Conservation (phyloP, 1,140 invertebrate species). For the Chelonus insularis region DNA sequence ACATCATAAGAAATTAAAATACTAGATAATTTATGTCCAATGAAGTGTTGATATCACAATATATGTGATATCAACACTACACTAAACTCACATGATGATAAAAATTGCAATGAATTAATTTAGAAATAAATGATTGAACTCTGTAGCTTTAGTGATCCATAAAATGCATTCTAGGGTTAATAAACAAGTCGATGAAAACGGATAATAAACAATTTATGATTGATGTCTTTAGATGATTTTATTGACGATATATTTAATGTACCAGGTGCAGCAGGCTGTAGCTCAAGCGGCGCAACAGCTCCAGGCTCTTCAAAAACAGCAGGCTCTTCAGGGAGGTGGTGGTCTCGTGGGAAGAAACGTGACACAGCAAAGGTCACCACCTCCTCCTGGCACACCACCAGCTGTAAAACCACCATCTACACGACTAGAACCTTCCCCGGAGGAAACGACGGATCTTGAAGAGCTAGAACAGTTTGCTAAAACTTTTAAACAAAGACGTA, state of each 20-base stretch:
- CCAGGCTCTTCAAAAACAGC: conserved; percentile 78
- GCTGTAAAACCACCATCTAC: conserved; percentile 61
- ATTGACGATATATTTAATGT: conserved; percentile 24
- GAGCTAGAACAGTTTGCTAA: conserved; percentile 96
- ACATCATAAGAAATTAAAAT: too few relatives aligned
- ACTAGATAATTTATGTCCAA: too few relatives aligned
- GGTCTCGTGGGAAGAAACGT: conserved; percentile 47
- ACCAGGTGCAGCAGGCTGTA: conserved; percentile 73
- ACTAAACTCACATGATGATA: too few relatives aligned
- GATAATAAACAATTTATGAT: not conserved
- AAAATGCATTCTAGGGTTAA: not conserved
- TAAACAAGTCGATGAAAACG: not conserved
- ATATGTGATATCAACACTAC: too few relatives aligned
- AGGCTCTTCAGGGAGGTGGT: conserved; percentile 58
- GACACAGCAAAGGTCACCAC: conserved; percentile 56
- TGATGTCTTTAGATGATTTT: not conserved
- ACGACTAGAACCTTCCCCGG: conserved; percentile 75
- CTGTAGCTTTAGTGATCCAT: too few relatives aligned
- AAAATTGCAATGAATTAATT: not conserved
- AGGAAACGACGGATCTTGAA: conserved; percentile 93
- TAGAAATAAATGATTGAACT: too few relatives aligned
- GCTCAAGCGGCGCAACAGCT: conserved; percentile 82
- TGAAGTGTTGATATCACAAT: too few relatives aligned
- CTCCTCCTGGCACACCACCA: conserved; percentile 53
- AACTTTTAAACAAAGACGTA: conserved; percentile 93